phyloP scores from a whole-genome alignment of 2,113 vertebrate genomes.

The Saccopteryx leptura region DNA sequence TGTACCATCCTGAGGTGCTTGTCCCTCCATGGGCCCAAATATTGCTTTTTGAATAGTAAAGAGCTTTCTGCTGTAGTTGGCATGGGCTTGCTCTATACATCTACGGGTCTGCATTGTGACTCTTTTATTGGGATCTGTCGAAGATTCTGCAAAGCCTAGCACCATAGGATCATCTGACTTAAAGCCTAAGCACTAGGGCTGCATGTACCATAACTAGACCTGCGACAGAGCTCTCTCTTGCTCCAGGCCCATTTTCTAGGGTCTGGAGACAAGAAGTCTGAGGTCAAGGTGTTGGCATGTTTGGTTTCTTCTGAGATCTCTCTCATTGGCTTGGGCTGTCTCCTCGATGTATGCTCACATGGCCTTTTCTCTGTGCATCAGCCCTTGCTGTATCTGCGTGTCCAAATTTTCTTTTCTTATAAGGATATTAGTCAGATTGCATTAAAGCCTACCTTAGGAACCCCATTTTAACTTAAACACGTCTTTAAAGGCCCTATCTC shows the following conservation, averaged over 20 bases:
- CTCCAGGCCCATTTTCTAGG: background rate
- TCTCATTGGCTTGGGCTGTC: background rate
- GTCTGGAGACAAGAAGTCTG: background rate
- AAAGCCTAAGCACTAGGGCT: background rate
- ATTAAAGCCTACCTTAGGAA: background rate
- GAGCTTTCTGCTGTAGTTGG: background rate
- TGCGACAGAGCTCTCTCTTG: background rate
- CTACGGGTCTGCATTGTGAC: background rate
- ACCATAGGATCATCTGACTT: background rate
- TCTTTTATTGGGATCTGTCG: background rate
- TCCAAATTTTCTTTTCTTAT: background rate
- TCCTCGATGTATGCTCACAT: background rate
- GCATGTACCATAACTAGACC: background rate
- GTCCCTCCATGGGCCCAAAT: background rate
- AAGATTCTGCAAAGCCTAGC: background rate
- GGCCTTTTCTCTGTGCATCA: background rate
- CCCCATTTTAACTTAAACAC: background rate
- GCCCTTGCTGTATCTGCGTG: background rate
- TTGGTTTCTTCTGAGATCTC: background rate
- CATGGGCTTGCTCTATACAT: background rate
- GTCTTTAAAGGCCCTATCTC: background rate
- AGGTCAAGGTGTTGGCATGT: background rate
- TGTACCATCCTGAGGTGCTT: background rate
- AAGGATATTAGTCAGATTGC: background rate
- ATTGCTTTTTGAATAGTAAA: background rate